phyloP scores from a whole-genome alignment of 1,140 invertebrate genomes.

The Papilio polyxenes region DNA sequence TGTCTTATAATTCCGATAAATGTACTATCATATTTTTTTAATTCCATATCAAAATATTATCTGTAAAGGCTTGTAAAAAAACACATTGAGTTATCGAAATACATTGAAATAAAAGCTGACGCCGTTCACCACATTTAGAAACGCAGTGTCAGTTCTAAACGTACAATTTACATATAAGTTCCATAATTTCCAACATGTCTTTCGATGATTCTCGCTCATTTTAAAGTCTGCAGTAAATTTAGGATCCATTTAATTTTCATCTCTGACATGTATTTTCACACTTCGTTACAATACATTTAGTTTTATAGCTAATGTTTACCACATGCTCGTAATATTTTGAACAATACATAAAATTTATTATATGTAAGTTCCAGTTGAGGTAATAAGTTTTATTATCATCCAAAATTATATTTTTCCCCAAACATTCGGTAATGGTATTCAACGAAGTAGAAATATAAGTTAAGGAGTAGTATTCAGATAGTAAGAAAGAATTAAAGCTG shows the following conservation, averaged over 20 bases:
- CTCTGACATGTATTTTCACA: background rate
- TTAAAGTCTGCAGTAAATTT: background rate
- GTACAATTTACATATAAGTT: constrained; percentile 1
- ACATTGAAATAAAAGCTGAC: too few relatives aligned
- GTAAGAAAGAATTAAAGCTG: too few relatives aligned
- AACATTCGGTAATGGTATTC: background rate
- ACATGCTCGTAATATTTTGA: background rate
- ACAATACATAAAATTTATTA: constrained; percentile 5
- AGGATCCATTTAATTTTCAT: constrained; percentile 8
- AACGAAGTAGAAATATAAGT: too few relatives aligned
- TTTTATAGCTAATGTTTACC: constrained; percentile 15
- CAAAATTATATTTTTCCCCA: background rate
- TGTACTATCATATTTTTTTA: too few relatives aligned
- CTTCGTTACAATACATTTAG: constrained; percentile 15
- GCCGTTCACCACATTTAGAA: too few relatives aligned
- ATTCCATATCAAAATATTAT: too few relatives aligned
- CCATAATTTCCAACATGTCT: background rate
- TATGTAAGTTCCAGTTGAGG: background rate
- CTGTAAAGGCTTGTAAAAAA: too few relatives aligned
- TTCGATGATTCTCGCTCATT: background rate
- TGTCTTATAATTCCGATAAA: too few relatives aligned
- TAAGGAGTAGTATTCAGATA: too few relatives aligned
- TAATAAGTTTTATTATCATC: background rate
- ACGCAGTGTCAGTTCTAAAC: background rate
- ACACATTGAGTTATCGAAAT: too few relatives aligned